A percentile compares a stretch with the other conserved stretches of the same genome.
Evolutionary conservation across 2,888 invertebrate genomes (phyloP).

Genomic region (Ectemnius cavifrons): DNA sequence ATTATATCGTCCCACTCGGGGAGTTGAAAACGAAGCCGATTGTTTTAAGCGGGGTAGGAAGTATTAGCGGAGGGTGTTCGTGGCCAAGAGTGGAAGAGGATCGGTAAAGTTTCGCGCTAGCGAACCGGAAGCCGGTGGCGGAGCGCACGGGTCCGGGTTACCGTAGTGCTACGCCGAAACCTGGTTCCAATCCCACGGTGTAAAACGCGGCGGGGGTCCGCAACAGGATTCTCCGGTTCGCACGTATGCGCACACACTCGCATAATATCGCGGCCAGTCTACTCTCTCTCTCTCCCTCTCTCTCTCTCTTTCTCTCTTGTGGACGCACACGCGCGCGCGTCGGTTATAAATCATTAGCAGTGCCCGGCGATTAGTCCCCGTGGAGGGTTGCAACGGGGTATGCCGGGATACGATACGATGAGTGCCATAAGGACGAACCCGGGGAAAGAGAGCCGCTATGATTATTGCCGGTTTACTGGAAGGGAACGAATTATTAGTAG

Average conservation of each 20-base stretch:
- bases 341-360: constrained; percentile 76
- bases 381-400: constrained; percentile 60
- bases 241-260: constrained; percentile 33
- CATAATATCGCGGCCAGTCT: background rate
- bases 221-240: constrained; percentile 69
- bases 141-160: constrained; percentile 53
- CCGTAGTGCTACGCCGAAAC: constrained; percentile 54
- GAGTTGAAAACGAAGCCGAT: too few relatives aligned
- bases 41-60: too few relatives aligned
- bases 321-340: constrained; percentile 59
- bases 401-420: constrained; percentile 41
- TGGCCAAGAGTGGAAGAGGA: constrained; percentile 57
- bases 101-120: constrained; percentile 47
- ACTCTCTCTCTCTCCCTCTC: too few relatives aligned
- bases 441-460: constrained; percentile 60
- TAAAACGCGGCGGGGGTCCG: constrained; percentile 72
- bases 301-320: too few relatives aligned
- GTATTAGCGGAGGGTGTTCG: too few relatives aligned
- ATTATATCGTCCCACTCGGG: too few relatives aligned
- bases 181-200: constrained; percentile 74
- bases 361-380: constrained; percentile 73
- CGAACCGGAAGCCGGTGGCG: constrained; percentile 70
- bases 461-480: constrained; percentile 69
- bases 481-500: constrained; percentile 72
- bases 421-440: constrained; percentile 31